Evolutionary conservation across 1,140 invertebrate species (phyloP).

Genomic region (Propsilocerus akamusi): DNA sequence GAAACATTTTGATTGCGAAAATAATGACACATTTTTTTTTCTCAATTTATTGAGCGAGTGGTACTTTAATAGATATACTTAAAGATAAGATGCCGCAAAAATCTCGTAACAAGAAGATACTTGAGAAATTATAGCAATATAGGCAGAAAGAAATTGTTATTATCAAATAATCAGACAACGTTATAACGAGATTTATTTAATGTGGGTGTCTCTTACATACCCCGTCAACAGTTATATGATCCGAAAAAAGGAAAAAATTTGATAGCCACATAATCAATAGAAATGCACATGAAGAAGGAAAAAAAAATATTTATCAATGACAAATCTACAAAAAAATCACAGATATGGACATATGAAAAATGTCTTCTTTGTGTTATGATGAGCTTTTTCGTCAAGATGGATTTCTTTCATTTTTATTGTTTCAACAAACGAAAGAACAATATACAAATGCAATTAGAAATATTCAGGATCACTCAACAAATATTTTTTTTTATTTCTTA

Average conservation of each 20-base stretch:
- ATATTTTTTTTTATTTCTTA: not conserved
- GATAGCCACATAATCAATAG: not conserved
- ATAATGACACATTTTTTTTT: no score
- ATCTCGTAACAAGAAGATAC: not conserved
- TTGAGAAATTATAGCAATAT: not conserved
- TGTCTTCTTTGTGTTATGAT: no score
- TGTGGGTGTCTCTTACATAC: not conserved
- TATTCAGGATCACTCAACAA: not conserved
- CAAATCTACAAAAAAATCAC: no score
- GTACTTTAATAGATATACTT: no score
- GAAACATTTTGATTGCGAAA: no score
- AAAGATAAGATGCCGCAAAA: not conserved
- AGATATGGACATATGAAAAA: no score
- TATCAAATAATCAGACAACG: not conserved
- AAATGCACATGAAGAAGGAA: not conserved
- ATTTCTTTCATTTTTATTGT: not conserved
- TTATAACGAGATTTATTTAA: not conserved
- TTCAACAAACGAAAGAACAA: not conserved
- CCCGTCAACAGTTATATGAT: no score
- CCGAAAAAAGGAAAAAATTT: no score
- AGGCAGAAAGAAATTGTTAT: not conserved
- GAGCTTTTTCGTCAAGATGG: not conserved
- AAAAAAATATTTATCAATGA: not conserved
- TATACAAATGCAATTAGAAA: not conserved
- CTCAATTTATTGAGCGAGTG: no score